Conservation (phyloP, 2,797 vertebrate species). For the Perdix hodgsoniae region DNA sequence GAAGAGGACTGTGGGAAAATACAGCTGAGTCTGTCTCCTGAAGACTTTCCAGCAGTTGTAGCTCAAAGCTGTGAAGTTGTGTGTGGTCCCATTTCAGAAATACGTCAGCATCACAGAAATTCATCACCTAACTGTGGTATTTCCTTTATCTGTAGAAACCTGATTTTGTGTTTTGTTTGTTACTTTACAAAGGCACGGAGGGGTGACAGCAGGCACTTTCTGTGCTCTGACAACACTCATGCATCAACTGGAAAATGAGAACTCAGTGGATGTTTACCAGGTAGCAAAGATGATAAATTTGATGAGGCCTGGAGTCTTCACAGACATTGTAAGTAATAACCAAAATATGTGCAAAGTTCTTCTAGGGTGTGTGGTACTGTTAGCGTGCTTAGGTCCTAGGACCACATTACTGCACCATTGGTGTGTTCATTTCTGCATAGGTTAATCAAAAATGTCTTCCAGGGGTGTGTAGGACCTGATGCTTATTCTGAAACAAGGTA, state of each 20-base stretch:
- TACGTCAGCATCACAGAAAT: background rate
- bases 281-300: conserved; percentile 93
- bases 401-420: background rate
- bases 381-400: background rate
- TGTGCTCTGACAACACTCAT: conserved; percentile 90
- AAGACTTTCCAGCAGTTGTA: background rate
- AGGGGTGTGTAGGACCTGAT: background rate
- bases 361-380: background rate
- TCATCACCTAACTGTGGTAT: background rate
- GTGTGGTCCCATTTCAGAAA: background rate
- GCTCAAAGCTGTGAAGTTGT: background rate
- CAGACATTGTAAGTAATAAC: conserved; percentile 87
- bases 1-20: background rate
- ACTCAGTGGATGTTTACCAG: conserved; percentile 91
- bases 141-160: background rate
- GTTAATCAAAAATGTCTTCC: background rate
- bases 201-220: conserved; percentile 92
- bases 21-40: background rate
- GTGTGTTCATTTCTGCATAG: background rate
- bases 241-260: conserved; percentile 89
- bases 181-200: conserved; percentile 85
- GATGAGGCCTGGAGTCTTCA: conserved; percentile 93
- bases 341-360: background rate
- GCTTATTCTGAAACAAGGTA: background rate
- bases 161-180: background rate